Base-by-base conservation (phyloP, 1,140 invertebrate genomes). In the Wasmannia auropunctata region DNA sequence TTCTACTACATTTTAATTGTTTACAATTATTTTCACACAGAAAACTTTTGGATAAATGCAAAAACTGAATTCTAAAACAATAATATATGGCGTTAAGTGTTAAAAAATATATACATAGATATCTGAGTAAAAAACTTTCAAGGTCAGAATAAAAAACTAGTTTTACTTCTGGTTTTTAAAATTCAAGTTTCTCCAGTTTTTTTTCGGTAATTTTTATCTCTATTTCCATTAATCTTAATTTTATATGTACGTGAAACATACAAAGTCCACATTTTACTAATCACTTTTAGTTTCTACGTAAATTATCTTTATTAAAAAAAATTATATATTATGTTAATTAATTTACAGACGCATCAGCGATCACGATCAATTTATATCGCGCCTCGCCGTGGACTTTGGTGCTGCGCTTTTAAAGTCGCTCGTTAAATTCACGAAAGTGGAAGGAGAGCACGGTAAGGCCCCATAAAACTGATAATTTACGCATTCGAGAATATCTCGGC, bases 391-490 rank as follows among this genome's bases (percentile, higher is more conserved):
- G 46, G 19, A 80, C 22, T 31, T 69, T 40, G 22, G 6, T 25
- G n/a, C 76, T 25, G 34, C 63, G 77, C 63, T 54, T 3, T 77
- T 34, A 84, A 65, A 84, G 28, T 70, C 63, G 40, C 74, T 31
- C 70, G 34, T 40, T 76, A 86, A 86, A 86, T 34, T 34, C 86
- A 65, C 19, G 56, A 74, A 83, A 89, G 81, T 69, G 85, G 43
- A 87, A 90, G 31, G 75, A 79, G 85, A 85, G 87, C 74, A 85
- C 62, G 83, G 62, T 75, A 62, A 77, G 63, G n/a, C n/a, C 81
- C 84, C 91, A 86, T 93, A 94, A 94, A 94, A 76, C 90, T 83
- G 85, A 93, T 91, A 94, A 91, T 94, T 94, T 94, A 94, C 92
- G 92, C 88, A 93, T 90, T 87, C 91, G 86, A 86, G 87, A 88